Base-by-base conservation (phyloP, 2,888 invertebrate species). In the Pristionchus exspectatus region DNA sequence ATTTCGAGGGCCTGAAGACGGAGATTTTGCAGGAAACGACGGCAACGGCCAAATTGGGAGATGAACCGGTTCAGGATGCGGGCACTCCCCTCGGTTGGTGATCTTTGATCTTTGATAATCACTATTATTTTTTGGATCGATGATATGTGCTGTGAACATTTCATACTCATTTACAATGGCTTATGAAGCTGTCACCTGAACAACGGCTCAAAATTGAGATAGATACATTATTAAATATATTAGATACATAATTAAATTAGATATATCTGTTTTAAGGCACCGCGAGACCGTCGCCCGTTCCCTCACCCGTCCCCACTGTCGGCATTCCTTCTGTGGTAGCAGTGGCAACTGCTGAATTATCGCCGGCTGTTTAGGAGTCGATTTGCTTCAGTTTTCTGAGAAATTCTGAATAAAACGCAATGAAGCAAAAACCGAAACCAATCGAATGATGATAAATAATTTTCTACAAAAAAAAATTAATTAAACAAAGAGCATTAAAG, bases 381-480 rank as follows among this genome's bases (percentile, higher is more conserved):
- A 50, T 1, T 50, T 50, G 44, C 44, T 50, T 50, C 44, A 10
- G 44, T 50, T 7, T 50, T 50, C 44, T 9, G 10, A 59, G 59
- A 24, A 59, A 66, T 7, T 66, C n/a, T 66, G 66, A 66, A 30
- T 30, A 72, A 30, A 72, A 72, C 12, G 30, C 27, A 27, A 27
- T 27, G 33, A 72, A 16, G 69, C 30, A 72, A 72, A 72, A 72
- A 72, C 69, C 69, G 69, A 72, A 72, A 72, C 69, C 69, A 33
- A 72, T 72, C 69, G 27, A 72, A 72, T 33, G 69, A 72, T 33
- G 33, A 72, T 72, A 72, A 72, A 72, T n/a, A 24, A 63, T 63
- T 63, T 63, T 63, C 63, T 63, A 63, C 24, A 63, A n/a, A 63
- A n/a, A n/a, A 24, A 63, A n/a, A 63, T 21, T 56, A 56, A 56